Conservation (phyloP, 2,113 vertebrate species). For the Phyllostomus hastatus region DNA sequence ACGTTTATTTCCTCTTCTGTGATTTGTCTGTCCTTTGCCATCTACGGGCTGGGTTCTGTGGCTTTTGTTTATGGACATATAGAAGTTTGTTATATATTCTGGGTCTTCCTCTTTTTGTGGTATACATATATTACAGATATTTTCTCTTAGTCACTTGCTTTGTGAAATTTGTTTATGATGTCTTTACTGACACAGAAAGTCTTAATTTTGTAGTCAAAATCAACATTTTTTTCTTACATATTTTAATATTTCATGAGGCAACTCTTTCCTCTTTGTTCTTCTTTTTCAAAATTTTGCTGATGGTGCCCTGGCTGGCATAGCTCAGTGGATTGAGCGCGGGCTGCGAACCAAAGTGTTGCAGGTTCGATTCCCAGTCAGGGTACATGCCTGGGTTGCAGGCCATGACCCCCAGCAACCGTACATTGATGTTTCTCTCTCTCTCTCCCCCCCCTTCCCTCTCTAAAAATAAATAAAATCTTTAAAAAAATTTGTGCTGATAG, state of each 20-base stretch:
- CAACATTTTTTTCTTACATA: background rate
- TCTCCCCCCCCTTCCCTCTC: no score
- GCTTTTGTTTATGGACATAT: background rate
- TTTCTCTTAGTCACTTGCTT: constrained; percentile 9
- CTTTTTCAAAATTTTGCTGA: background rate
- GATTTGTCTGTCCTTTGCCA: background rate
- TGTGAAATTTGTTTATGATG: background rate
- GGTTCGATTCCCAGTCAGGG: no score
- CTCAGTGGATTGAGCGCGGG: no score
- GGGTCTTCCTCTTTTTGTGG: background rate
- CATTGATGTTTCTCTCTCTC: no score
- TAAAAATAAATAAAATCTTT: no score
- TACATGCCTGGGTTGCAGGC: no score
- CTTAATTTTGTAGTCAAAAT: background rate
- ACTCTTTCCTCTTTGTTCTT: background rate
- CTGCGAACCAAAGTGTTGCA: no score
- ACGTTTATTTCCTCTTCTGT: background rate
- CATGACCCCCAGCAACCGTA: no score
- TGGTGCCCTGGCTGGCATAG: no score
- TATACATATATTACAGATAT: background rate
- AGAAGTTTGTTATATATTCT: background rate
- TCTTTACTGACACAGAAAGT: background rate
- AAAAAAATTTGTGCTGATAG: background rate
- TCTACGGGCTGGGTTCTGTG: background rate
- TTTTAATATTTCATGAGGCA: background rate